Conservation (phyloP, 2,888 invertebrate genomes). For the Eupsilia transversa region DNA sequence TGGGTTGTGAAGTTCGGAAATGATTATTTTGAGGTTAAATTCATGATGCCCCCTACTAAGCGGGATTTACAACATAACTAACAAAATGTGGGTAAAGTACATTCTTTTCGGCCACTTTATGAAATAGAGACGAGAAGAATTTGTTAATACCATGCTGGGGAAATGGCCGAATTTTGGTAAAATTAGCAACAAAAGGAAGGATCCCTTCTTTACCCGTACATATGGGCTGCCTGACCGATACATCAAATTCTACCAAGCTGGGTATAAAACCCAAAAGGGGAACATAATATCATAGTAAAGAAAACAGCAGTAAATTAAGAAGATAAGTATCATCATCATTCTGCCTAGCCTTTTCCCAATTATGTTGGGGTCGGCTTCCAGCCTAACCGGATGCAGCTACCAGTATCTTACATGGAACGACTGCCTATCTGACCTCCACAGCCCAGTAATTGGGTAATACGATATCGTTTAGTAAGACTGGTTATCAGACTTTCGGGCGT, state of each 20-base stretch:
- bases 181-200: background rate
- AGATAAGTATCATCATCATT: no score
- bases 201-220: no score
- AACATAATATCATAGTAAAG: background rate
- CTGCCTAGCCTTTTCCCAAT: no score
- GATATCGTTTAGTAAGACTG: no score
- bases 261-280: background rate
- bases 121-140: background rate
- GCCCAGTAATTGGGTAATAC: no score
- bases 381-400: no score
- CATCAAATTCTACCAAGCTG: background rate
- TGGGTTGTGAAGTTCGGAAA: background rate
- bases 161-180: background rate
- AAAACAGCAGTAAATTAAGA: background rate
- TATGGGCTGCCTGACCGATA: no score
- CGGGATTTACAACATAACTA: background rate
- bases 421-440: no score
- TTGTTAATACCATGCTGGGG: background rate
- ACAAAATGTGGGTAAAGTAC: background rate
- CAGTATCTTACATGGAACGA: no score
- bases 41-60: background rate
- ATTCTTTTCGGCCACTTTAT: background rate
- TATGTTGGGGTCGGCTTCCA: no score
- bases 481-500: no score
- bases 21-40: conserved; percentile 2